Percentiles rank a stretch among this genome's conserved stretches.
Evolutionary conservation across 2,797 vertebrate species (phyloP).

Genomic region (Lacerta agilis): DNA sequence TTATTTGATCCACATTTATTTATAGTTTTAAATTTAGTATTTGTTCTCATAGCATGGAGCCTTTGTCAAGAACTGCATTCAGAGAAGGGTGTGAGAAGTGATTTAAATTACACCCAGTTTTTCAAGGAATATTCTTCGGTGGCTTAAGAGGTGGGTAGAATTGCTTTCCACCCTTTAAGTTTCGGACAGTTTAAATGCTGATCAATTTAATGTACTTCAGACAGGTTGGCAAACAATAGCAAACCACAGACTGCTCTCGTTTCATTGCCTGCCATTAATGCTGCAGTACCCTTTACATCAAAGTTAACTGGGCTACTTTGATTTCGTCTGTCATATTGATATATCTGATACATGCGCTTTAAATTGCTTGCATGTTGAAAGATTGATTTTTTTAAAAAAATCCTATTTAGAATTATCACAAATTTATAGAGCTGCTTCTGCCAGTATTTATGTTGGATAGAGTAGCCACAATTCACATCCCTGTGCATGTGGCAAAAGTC

Average conservation of each 20-base stretch:
- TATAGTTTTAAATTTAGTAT: slow-evolving; percentile 33
- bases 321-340: slow-evolving; percentile 47
- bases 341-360: slow-evolving; percentile 25
- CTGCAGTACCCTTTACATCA: slow-evolving; percentile 51
- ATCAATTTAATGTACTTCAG: slow-evolving; percentile 56
- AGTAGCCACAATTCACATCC: neutral
- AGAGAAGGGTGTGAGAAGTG: slow-evolving; percentile 13
- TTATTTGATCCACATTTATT: slow-evolving; percentile 61
- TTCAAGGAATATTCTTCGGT: slow-evolving; percentile 39
- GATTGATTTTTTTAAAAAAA: neutral
- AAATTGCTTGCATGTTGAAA: slow-evolving; percentile 21
- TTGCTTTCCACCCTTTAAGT: slow-evolving; percentile 42
- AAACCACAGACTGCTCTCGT: slow-evolving; percentile 52
- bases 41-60: slow-evolving; percentile 36
- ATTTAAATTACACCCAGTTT: slow-evolving; percentile 29
- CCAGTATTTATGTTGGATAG: neutral
- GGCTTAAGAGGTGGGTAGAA: slow-evolving; percentile 33
- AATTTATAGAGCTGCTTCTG: neutral
- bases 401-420: slow-evolving; percentile 34
- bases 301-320: slow-evolving; percentile 61
- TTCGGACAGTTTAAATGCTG: slow-evolving; percentile 54
- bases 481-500: neutral
- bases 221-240: slow-evolving; percentile 60
- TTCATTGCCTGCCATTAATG: slow-evolving; percentile 64
- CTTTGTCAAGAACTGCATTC: slow-evolving; percentile 38